phyloP scores from a whole-genome alignment of 53 echinoderm and acorn worm species.

The Echinarachnius parma region DNA sequence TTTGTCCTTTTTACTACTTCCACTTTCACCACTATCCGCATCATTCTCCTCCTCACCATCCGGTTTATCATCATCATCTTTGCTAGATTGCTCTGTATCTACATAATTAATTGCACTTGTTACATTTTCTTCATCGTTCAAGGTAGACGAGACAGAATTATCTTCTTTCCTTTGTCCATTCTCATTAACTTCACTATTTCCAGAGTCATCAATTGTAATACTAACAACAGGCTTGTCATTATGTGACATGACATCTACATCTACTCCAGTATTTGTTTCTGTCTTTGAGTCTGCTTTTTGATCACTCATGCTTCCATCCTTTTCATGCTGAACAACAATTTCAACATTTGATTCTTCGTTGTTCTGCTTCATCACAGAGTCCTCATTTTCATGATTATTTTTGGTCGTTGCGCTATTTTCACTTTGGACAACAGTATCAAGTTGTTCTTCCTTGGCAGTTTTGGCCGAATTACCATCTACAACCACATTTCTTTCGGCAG shows the following conservation, averaged over 20 bases:
- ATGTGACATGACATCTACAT: too few relatives aligned
- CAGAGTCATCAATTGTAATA: slow-evolving; percentile 22
- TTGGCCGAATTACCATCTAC: background rate
- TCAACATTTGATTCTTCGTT: background rate
- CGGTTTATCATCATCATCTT: background rate
- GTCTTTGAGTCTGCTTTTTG: background rate
- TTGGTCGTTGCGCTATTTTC: background rate
- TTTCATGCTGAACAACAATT: background rate
- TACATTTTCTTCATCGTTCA: background rate
- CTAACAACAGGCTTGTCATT: background rate
- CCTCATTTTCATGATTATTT: background rate
- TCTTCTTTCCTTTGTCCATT: background rate
- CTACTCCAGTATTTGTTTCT: background rate
- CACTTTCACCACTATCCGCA: slow-evolving; percentile 5
- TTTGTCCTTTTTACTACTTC: background rate
- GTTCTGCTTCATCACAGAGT: background rate
- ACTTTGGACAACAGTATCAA: background rate
- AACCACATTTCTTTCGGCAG: background rate
- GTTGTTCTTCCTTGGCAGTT: background rate
- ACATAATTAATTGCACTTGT: slow-evolving; percentile 25
- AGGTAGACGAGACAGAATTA: too few relatives aligned
- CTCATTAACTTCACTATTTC: slow-evolving; percentile 10
- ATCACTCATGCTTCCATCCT: background rate
- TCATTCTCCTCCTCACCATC: background rate
- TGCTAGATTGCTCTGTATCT: background rate